Conservation (phyloP, 37 sponge, comb jelly and placozoan genomes). For the Hormiphora californensis region DNA sequence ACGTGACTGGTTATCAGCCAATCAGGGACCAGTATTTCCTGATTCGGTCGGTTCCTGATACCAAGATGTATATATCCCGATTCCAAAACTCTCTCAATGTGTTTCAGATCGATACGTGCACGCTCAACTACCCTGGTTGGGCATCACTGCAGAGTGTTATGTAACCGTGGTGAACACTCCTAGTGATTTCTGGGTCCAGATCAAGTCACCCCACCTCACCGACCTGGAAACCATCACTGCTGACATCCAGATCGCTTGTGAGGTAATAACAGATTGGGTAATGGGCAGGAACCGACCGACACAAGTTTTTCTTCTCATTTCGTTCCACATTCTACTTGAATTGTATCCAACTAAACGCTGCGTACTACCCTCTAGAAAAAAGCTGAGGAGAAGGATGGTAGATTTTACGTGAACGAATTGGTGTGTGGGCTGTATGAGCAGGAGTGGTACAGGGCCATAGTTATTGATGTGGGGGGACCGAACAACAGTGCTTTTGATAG, state of each 20-base stretch:
- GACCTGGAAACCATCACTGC: conserved; percentile 35
- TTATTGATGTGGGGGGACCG: background rate
- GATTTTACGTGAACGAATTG: conserved; percentile 43
- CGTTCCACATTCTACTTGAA: too few relatives aligned
- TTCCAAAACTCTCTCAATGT: too few relatives aligned
- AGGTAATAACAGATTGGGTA: too few relatives aligned
- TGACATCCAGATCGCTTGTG: background rate
- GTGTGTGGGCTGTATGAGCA: conserved; percentile 45
- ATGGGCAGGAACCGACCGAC: too few relatives aligned
- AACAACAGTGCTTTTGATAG: background rate
- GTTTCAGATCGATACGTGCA: conserved; percentile 32
- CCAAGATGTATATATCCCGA: too few relatives aligned
- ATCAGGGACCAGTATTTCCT: too few relatives aligned
- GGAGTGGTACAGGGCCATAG: conserved; percentile 45
- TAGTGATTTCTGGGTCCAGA: conserved; percentile 26
- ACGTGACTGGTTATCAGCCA: too few relatives aligned
- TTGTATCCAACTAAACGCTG: too few relatives aligned
- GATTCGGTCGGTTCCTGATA: too few relatives aligned
- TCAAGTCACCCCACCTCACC: background rate
- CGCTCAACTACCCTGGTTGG: conserved; percentile 45
- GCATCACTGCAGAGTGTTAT: background rate
- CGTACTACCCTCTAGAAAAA: too few relatives aligned
- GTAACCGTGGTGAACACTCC: conserved; percentile 11
- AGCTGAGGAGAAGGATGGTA: too few relatives aligned
- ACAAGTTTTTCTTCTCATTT: too few relatives aligned